A percentile compares a stretch with the other conserved stretches of the same genome.
phyloP scores from a whole-genome alignment of 2,113 vertebrate genomes.

The Macaca mulatta region DNA sequence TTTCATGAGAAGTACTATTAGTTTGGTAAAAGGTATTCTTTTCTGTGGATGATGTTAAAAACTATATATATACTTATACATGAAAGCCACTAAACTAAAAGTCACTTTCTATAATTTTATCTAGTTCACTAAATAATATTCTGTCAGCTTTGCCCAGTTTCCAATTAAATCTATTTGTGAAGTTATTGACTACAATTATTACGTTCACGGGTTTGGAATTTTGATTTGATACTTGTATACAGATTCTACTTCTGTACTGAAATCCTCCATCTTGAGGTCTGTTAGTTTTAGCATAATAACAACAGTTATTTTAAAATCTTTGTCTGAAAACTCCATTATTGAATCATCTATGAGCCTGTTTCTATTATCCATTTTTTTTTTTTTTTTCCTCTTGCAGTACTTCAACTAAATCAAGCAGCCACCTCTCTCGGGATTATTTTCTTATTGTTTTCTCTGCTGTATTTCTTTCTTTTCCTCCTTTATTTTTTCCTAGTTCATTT shows the following conservation, averaged over 20 bases:
- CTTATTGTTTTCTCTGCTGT: not conserved
- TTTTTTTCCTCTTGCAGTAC: not conserved
- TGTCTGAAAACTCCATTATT: not conserved
- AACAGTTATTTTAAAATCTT: not conserved
- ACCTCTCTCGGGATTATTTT: not conserved
- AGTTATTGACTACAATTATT: not conserved
- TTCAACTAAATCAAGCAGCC: not conserved
- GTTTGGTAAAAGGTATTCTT: not conserved
- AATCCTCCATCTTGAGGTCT: not conserved
- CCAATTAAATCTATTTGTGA: not conserved
- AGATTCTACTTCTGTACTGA: not conserved
- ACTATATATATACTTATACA: not conserved
- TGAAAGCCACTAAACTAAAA: not conserved
- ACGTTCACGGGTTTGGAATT: not conserved
- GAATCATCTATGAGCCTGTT: not conserved
- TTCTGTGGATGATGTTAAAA: not conserved
- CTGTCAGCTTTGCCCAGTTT: not conserved
- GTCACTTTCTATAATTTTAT: not conserved
- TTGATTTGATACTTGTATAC: not conserved
- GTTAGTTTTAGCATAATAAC: not conserved
- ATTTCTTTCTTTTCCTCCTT: not conserved
- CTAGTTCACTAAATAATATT: not conserved
- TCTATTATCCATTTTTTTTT: not conserved
- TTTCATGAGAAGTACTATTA: not conserved
- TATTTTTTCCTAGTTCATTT: not conserved